Percentiles rank a stretch among this genome's conserved stretches.
Evolutionary conservation across 1,140 invertebrate genomes (phyloP).

Genomic region (Popillia japonica): DNA sequence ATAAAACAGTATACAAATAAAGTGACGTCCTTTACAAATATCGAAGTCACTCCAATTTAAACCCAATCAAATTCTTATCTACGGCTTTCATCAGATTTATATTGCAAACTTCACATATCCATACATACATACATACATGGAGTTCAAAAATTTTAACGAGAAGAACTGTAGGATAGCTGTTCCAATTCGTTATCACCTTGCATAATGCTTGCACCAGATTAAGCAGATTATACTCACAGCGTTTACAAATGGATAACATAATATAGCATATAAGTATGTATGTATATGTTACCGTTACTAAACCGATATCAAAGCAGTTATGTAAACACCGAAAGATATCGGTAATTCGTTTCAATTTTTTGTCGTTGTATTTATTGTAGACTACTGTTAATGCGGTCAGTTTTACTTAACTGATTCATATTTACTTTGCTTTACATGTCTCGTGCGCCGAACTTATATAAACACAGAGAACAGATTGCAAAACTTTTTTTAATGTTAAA

Average conservation of each 20-base stretch:
- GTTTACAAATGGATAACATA: neutral
- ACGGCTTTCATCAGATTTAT: neutral
- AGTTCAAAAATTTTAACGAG: no score
- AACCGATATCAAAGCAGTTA: slow-evolving; percentile 2
- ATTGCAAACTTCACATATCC: neutral
- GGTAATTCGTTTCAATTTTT: neutral
- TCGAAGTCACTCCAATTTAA: no score
- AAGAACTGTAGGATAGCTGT: neutral
- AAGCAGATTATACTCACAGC: neutral
- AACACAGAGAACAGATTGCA: no score
- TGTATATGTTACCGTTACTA: slow-evolving; percentile 20
- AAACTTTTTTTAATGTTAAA: no score
- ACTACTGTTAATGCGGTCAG: neutral
- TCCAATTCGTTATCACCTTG: neutral
- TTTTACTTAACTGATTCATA: neutral
- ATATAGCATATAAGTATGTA: neutral
- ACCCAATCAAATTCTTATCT: no score
- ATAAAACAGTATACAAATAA: no score
- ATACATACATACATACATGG: no score
- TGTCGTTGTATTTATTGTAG: neutral
- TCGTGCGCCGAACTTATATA: no score
- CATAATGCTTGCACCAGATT: neutral
- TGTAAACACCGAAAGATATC: slow-evolving; percentile 5
- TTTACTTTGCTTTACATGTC: neutral
- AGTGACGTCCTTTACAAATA: no score